Conservation (phyloP, 2,888 invertebrate genomes). For the Scaptodrosophila latifasciaeformis region DNA sequence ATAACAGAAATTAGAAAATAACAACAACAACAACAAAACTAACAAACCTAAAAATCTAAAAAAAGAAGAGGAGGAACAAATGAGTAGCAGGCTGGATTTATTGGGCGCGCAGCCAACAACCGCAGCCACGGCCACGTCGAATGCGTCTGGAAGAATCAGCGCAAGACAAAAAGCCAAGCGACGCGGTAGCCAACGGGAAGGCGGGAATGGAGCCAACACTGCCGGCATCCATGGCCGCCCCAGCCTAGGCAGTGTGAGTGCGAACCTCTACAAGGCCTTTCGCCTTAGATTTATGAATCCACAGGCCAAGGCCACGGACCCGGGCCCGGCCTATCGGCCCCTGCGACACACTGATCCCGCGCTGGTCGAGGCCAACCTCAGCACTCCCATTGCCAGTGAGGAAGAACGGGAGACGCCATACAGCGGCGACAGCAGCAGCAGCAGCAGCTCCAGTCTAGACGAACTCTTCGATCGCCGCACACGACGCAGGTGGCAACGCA, state of each 20-base stretch:
- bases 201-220: not conserved
- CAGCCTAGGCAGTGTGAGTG: conserved; percentile 47
- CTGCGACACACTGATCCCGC: conserved; percentile 62
- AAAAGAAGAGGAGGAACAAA: conserved; percentile 4
- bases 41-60: no score
- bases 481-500: conserved; percentile 41
- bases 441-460: conserved; percentile 60
- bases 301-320: no score
- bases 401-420: no score
- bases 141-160: conserved; percentile 20
- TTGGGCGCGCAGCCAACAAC: conserved; percentile 14
- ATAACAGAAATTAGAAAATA: no score
- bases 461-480: conserved; percentile 54
- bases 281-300: conserved; percentile 47
- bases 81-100: conserved; percentile 33
- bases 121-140: conserved; percentile 28
- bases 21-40: no score
- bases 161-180: not conserved
- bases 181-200: not conserved
- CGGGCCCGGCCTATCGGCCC: conserved; percentile 48
- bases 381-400: conserved; percentile 32
- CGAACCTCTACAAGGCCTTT: conserved; percentile 51
- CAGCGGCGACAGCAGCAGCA: no score
- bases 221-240: conserved; percentile 41
- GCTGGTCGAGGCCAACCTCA: conserved; percentile 33